phyloP scores from a whole-genome alignment of 2,888 invertebrate species.

The Cryptus armator region DNA sequence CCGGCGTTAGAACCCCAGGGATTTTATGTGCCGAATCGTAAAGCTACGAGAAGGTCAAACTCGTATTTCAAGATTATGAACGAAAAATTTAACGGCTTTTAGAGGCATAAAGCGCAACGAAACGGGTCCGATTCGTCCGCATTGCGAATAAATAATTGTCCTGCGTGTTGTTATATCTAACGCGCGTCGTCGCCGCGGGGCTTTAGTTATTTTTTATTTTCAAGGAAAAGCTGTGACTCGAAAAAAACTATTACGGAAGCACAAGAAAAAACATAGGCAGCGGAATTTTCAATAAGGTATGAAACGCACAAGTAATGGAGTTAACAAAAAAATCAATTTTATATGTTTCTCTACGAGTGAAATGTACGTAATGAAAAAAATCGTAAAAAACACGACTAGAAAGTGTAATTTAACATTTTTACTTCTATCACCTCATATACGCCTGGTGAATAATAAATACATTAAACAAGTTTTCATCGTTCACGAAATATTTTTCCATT shows the following conservation, averaged over 20 bases:
- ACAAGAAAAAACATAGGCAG: too few species aligned
- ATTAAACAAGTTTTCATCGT: background rate
- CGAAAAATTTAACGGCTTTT: conserved; percentile 32
- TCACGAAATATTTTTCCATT: background rate
- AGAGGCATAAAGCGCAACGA: background rate
- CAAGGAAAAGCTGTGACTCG: background rate
- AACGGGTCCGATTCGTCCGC: background rate
- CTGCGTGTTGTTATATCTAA: conserved; percentile 4
- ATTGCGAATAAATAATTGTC: background rate
- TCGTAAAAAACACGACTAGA: too few species aligned
- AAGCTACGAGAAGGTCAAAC: conserved; percentile 37
- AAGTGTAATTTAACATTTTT: too few species aligned
- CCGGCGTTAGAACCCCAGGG: background rate
- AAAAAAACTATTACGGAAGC: too few species aligned
- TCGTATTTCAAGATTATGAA: conserved; percentile 24
- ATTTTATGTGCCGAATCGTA: conserved; percentile 3
- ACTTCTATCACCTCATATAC: too few species aligned
- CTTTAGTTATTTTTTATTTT: background rate
- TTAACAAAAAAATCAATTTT: too few species aligned
- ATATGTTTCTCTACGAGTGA: too few species aligned
- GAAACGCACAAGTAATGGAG: too few species aligned
- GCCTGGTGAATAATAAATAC: too few species aligned
- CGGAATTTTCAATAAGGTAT: too few species aligned
- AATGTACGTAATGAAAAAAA: too few species aligned
- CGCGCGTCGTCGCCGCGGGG: background rate